phyloP scores from a whole-genome alignment of 2,797 vertebrate genomes.

The Myotis daubentonii region DNA sequence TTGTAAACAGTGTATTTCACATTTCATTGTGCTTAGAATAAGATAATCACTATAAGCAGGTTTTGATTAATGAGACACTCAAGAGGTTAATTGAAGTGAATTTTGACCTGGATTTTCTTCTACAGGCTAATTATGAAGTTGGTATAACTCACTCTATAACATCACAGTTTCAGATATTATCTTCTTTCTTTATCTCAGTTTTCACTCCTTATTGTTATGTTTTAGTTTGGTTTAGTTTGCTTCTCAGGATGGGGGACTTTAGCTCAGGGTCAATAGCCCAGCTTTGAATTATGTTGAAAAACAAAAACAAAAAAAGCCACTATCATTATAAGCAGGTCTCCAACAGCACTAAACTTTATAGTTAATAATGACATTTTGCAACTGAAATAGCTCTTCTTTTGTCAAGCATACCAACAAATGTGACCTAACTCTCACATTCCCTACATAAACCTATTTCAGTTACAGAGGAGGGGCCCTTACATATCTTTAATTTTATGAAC shows the following conservation, averaged over 20 bases:
- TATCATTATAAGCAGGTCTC: background rate
- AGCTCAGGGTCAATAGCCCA: background rate
- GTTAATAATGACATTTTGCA: background rate
- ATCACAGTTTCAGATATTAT: background rate
- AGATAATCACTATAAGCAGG: conserved; percentile 48
- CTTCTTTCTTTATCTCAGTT: background rate
- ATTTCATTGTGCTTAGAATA: conserved; percentile 11
- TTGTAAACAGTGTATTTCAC: background rate
- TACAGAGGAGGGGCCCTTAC: background rate
- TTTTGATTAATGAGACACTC: conserved; percentile 70
- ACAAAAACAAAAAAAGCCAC: background rate
- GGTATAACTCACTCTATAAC: conserved; percentile 46
- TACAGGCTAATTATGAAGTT: conserved; percentile 53
- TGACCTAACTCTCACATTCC: background rate
- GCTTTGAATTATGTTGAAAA: conserved; percentile 1
- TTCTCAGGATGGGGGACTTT: background rate
- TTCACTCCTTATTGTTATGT: background rate
- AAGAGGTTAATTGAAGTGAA: conserved; percentile 58
- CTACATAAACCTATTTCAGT: background rate
- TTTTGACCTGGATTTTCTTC: conserved; percentile 47
- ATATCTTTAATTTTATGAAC: background rate
- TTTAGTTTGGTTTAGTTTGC: background rate
- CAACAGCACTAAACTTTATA: background rate
- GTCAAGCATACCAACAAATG: background rate
- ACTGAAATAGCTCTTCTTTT: background rate